Evolutionary conservation across 2,113 vertebrate genomes (phyloP).

Genomic region (Fulica atra): DNA sequence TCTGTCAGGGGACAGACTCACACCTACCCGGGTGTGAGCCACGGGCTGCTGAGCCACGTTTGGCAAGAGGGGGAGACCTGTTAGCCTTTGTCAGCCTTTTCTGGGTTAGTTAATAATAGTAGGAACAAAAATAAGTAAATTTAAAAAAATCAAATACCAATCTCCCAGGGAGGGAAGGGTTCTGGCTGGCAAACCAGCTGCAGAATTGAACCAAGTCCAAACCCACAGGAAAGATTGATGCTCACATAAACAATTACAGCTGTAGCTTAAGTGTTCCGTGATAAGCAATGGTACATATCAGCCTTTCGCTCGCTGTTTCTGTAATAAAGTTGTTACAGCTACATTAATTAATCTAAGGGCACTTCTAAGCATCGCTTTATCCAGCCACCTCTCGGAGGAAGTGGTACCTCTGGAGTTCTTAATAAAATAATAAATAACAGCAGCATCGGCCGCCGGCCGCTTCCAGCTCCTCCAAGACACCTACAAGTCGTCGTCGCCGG

Average conservation of each 20-base stretch:
- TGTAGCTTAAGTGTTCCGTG: conserved; percentile 27
- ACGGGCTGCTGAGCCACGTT: not conserved
- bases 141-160: not conserved
- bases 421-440: not conserved
- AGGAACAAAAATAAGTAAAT: not conserved
- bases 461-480: not conserved
- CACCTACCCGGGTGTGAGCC: not conserved
- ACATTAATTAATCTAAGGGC: conserved; percentile 25
- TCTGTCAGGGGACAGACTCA: rapidly evolving
- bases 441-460: rapidly evolving
- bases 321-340: conserved; percentile 15
- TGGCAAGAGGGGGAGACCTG: not conserved
- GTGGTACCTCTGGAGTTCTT: not conserved
- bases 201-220: conserved; percentile 2
- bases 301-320: not conserved
- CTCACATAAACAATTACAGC: conserved; percentile 7
- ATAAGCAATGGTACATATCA: conserved; percentile 13
- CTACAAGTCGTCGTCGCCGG: rapidly evolving
- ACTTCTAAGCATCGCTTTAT: not conserved
- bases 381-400: not conserved
- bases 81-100: not conserved
- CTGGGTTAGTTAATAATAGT: not conserved
- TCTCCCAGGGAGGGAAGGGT: not conserved
- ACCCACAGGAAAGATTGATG: not conserved
- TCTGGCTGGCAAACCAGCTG: not conserved